Base-by-base conservation (phyloP, 2,797 vertebrate species). In the Gastrophryne carolinensis region DNA sequence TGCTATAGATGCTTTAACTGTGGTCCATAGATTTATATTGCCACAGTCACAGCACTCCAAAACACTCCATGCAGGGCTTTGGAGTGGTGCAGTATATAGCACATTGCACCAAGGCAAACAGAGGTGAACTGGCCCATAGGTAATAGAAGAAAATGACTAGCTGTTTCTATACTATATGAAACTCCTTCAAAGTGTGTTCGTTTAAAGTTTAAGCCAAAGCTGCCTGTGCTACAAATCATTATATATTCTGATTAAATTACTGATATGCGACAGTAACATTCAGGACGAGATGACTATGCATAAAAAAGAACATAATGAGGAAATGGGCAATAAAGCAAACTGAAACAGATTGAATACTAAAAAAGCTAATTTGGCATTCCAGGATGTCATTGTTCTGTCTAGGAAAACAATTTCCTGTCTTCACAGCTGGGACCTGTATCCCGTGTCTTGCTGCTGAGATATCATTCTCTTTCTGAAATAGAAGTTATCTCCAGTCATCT, bases 171-270 rank as follows among this genome's bases (percentile, higher is more conserved):
- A n/a, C n/a, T n/a, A n/a, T n/a, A n/a, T n/a, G n/a, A n/a, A n/a
- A n/a, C n/a, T n/a, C n/a, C n/a, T n/a, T n/a, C n/a, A n/a, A n/a
- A n/a, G n/a, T n/a, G n/a, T 17, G 15, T 44, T 17, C 5, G 15
- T 5, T 2, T 44, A 5, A 13, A 44, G 39, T 17, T 41, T 9
- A 41, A 27, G 12, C 60, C 26, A 23, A 39, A 26, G 19, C 35
- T 62, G 9, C 23, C 10, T 62, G 13, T 8, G 23, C 6, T 24
- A 41, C 23, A 41, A 24, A 24, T 9, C 32, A 41, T 32, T 23
- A 44, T 62, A 62, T 41, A 62, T 62, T 62, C n/a, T 41, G 35
- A 62, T 62, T 27, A 27, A 62, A 39, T 41, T 39, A 24, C 12
- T 23, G 34, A 61, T 39, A 61, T 35, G 30, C 21, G 9, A 4